phyloP scores from a whole-genome alignment of 2,113 vertebrate genomes.

The Otocyon megalotis region DNA sequence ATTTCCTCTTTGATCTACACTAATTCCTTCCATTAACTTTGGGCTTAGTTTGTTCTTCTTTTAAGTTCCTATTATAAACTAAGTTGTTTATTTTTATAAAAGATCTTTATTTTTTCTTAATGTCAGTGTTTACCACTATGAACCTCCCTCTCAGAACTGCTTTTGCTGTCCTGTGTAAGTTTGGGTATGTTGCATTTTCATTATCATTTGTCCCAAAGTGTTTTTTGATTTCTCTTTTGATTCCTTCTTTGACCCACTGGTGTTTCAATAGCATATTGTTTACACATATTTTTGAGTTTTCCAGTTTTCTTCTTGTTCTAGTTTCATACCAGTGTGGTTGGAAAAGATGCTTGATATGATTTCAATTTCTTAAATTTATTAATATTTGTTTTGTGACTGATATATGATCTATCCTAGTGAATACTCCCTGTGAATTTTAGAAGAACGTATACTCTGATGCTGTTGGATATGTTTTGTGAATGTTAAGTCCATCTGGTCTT shows the following conservation, averaged over 20 bases:
- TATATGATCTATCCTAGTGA: not conserved
- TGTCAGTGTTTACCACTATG: not conserved
- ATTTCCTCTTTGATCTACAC: not conserved
- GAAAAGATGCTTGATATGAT: not conserved
- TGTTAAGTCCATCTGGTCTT: not conserved
- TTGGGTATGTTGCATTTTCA: not conserved
- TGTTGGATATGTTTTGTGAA: not conserved
- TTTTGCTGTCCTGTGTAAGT: not conserved
- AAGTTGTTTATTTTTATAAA: not conserved
- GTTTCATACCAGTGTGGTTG: not conserved
- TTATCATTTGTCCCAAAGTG: not conserved
- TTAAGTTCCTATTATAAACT: not conserved
- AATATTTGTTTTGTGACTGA: not conserved
- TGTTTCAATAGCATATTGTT: not conserved
- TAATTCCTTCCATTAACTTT: not conserved
- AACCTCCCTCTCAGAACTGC: no score
- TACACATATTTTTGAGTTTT: not conserved
- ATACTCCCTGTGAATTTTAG: not conserved
- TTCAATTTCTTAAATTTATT: not conserved
- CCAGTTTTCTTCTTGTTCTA: not conserved
- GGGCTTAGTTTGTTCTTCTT: not conserved
- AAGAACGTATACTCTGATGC: not conserved
- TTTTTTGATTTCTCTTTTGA: not conserved
- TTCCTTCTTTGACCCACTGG: not conserved
- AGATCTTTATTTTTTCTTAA: not conserved